These are phyloP conservation scores for Hippocampus zosterae DNA, from an alignment of 2,113 vertebrate species.

Conservation along the genomic window DNA sequence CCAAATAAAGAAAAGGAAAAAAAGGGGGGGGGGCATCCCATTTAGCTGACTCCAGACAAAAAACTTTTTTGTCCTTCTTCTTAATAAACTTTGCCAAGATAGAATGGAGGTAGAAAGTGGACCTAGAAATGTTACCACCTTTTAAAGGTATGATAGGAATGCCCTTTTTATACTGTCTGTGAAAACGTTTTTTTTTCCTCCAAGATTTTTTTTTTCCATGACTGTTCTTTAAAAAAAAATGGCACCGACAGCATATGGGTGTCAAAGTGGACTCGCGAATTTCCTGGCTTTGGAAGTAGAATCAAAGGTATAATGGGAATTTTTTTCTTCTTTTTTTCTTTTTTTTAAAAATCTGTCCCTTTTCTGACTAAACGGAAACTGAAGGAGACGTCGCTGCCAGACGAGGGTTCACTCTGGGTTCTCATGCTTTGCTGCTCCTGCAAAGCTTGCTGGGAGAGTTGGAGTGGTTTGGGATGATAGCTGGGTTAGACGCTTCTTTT, in stretches of 20 bases:
- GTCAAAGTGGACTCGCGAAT: neutral
- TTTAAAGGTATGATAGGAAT: too few relatives aligned
- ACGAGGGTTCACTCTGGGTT: constrained; percentile 44
- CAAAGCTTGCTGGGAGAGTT: constrained; percentile 13
- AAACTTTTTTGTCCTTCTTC: too few relatives aligned
- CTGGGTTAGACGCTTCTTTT: constrained; percentile 28
- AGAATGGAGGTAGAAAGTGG: too few relatives aligned
- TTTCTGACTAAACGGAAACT: neutral
- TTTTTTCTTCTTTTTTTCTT: too few relatives aligned
- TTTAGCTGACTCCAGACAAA: too few relatives aligned
- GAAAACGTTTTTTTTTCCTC: too few relatives aligned
- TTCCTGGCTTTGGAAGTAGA: neutral
- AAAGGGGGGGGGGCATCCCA: too few relatives aligned
- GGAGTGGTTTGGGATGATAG: constrained; percentile 42
- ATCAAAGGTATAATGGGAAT: neutral
- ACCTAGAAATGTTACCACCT: too few relatives aligned
- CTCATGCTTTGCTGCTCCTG: constrained; percentile 21
- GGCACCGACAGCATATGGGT: neutral
- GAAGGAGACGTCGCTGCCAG: neutral
- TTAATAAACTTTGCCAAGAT: too few relatives aligned
- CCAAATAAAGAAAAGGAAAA: too few relatives aligned
- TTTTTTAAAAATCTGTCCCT: neutral
- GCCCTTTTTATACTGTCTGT: too few relatives aligned
- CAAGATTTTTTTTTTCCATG: neutral
- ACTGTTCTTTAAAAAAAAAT: neutral